Percentiles rank a stretch among this genome's conserved stretches.
phyloP scores from a whole-genome alignment of 2,888 invertebrate species.

The Ectemnius cavifrons region DNA sequence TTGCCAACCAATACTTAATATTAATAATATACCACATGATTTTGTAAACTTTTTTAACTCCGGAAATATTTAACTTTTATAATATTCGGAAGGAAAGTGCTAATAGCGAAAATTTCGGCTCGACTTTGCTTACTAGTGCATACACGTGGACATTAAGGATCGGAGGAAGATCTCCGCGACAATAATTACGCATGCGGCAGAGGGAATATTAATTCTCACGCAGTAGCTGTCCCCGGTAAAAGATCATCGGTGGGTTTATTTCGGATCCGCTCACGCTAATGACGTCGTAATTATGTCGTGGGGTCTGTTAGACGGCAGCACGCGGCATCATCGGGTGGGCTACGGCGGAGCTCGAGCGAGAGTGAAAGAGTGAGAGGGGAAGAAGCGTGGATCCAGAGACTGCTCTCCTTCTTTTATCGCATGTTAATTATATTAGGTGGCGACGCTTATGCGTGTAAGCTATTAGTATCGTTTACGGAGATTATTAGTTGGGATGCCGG shows the following conservation, averaged over 20 bases:
- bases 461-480: slow-evolving; percentile 39
- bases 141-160: no score
- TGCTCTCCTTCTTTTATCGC: slow-evolving; percentile 22
- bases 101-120: no score
- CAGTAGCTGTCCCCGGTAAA: slow-evolving; percentile 15
- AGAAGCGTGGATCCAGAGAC: slow-evolving; percentile 5
- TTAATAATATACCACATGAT: no score
- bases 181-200: slow-evolving; percentile 16
- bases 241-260: slow-evolving; percentile 40
- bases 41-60: no score
- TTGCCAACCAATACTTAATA: no score
- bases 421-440: slow-evolving; percentile 38
- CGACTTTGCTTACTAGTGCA: no score
- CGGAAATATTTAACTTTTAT: no score
- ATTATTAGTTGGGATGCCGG: slow-evolving; percentile 29
- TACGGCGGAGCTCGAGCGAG: no score
- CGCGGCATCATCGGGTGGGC: slow-evolving; percentile 22
- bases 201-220: slow-evolving; percentile 25
- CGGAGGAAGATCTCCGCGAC: slow-evolving; percentile 1
- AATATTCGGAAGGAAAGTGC: no score
- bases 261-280: slow-evolving; percentile 35
- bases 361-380: no score
- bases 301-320: slow-evolving; percentile 32
- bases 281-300: slow-evolving; percentile 43
- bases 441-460: slow-evolving; percentile 32